These are phyloP conservation scores for Rhynchonycteris naso DNA, from an alignment of 2,797 vertebrate species.

Conservation along the genomic window DNA sequence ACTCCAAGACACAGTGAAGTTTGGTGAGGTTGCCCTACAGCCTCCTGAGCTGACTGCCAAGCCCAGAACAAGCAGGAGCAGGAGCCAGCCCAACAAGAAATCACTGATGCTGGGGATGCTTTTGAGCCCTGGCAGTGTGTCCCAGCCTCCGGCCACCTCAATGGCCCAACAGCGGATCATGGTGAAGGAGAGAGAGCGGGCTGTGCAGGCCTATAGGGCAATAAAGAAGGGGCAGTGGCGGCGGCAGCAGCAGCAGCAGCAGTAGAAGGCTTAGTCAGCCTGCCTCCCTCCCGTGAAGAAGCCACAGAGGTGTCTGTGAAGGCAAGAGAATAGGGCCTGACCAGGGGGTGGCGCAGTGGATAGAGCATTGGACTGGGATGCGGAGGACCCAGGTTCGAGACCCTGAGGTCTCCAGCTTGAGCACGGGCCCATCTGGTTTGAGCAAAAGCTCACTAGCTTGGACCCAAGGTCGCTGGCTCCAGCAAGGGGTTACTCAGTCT, in stretches of 20 bases:
- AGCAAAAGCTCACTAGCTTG: no score
- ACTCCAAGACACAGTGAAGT: conserved; percentile 89
- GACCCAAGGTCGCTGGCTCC: no score
- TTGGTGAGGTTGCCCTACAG: conserved; percentile 94
- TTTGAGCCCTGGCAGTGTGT: conserved; percentile 77
- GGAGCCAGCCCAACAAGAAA: conserved; percentile 86
- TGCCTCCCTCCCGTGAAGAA: conserved; percentile 34
- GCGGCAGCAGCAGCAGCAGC: not conserved
- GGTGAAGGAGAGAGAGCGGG: conserved; percentile 91
- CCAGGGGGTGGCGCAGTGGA: no score
- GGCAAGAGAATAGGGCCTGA: rapidly evolving
- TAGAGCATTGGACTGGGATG: no score
- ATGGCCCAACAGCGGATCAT: conserved; percentile 93
- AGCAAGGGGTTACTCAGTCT: no score
- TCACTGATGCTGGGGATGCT: conserved; percentile 88
- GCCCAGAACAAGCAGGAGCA: conserved; percentile 86
- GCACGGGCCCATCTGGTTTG: no score
- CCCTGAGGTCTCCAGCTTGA: no score
- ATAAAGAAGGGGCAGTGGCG: conserved; percentile 86
- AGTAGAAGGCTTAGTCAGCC: not conserved
- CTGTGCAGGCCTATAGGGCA: conserved; percentile 91
- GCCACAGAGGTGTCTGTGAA: conserved; percentile 45
- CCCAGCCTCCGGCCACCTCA: conserved; percentile 79
- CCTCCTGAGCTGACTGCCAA: conserved; percentile 91
- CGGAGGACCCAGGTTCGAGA: no score